Evolutionary conservation across 2,888 invertebrate genomes (phyloP), one percentile per base, ranked within the genome.

Genomic region (Nudaria mundana): DNA sequence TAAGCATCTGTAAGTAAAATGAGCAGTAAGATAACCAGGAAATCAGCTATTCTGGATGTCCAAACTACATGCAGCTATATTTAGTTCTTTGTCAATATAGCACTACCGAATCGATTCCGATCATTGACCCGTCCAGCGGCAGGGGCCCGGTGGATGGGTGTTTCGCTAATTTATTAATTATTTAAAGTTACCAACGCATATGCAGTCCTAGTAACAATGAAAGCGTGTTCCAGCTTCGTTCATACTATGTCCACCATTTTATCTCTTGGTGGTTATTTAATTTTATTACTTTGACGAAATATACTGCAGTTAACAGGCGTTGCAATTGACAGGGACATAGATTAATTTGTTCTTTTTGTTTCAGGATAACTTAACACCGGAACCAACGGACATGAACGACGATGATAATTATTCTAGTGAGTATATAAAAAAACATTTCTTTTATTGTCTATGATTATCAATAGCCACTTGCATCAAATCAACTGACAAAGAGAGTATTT

Each of bases 351-450:
- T 66, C 66, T 50, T 47, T 58, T 89, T 85, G 79, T 93, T 93
- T 5, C 91, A 94, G 93, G 93, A 94, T 67, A 93, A 92, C 63
- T 80, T 93, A 56, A 93, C 93, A 22, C 91, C 93, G 16, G 93
- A 93, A 66, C 92, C 93, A 5, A 85, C 90, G 3, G 93, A 93
- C 60, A 91, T 92, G 77, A 91, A 90, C 55, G 93, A 93, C 56
- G 94, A 94, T 52, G 93, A 93, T 60, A 93, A 92, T 62, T 93
- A 91, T 70, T 87, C 92, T 70, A 92, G 93, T 93, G 83, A 92
- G 92, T 84, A 52, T 37, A 20, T 20, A 20, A 31, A 38, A 44
- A 11, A 22, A 16, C 31, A 15, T 7, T 11, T 22, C n/a, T 7
- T 11, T 22, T 7, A 34, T 3, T 26, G 34, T 31, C 15, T 14